Evolutionary conservation across 2,888 invertebrate genomes (phyloP).

Genomic region (Tinea trinotella): DNA sequence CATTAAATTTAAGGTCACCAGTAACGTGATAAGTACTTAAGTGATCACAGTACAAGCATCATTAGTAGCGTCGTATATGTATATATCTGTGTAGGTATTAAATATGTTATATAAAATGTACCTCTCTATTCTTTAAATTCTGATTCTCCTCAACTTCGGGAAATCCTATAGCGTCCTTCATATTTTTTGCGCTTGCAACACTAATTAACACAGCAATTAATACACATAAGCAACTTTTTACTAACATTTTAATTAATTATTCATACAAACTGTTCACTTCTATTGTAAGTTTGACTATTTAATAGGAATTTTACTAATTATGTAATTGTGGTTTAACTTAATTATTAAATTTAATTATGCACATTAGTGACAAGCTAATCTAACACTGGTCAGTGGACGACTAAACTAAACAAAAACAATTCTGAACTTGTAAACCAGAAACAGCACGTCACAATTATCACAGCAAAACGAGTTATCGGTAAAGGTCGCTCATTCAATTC

Average conservation of each 20-base stretch:
- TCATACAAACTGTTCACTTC: too few species aligned
- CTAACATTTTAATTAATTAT: background rate
- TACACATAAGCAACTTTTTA: slow-evolving; percentile 24
- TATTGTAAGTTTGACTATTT: too few species aligned
- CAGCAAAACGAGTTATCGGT: slow-evolving; percentile 1
- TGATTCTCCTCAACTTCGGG: slow-evolving; percentile 54
- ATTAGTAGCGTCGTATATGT: too few species aligned
- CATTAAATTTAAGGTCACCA: too few species aligned
- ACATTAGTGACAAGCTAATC: background rate
- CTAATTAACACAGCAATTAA: slow-evolving; percentile 19
- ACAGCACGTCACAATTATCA: background rate
- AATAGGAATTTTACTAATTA: too few species aligned
- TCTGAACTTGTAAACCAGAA: background rate
- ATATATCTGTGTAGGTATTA: too few species aligned
- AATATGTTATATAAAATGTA: too few species aligned
- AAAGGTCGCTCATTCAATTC: too few species aligned
- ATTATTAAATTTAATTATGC: background rate
- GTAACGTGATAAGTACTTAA: too few species aligned
- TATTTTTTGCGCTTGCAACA: slow-evolving; percentile 28
- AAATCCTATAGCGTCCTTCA: slow-evolving; percentile 46
- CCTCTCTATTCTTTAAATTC: slow-evolving; percentile 47
- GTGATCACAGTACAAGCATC: too few species aligned
- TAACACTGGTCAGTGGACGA: slow-evolving; percentile 1
- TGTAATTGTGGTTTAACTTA: too few species aligned
- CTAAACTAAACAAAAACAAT: background rate